Conservation (phyloP, 2,797 vertebrate genomes). For the Lepus oiostolus region DNA sequence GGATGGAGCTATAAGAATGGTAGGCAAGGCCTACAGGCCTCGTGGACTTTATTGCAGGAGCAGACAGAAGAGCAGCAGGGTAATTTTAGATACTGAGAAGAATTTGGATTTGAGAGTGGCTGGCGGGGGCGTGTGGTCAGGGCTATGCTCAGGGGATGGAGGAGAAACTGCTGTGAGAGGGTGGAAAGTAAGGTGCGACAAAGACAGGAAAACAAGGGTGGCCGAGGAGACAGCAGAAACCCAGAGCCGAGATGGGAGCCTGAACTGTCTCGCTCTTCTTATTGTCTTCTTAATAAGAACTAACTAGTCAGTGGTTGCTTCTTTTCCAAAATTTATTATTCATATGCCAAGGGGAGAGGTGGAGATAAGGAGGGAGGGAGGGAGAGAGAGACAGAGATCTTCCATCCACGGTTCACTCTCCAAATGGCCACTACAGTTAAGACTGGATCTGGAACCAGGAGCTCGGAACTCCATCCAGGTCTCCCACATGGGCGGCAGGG, state of each 20-base stretch:
- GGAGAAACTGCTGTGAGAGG: not conserved
- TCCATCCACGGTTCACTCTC: no score
- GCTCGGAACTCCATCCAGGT: no score
- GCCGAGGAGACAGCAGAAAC: not conserved
- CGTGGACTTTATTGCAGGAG: not conserved
- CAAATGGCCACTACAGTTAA: no score
- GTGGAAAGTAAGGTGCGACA: not conserved
- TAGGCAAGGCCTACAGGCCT: not conserved
- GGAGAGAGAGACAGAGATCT: no score
- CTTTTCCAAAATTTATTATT: no score
- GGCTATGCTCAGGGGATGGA: not conserved
- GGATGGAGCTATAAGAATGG: not conserved
- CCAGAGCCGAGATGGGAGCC: not conserved
- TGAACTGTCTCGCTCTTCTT: not conserved
- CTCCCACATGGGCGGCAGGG: no score
- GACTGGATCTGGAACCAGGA: no score
- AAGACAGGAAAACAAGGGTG: not conserved
- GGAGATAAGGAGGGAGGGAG: no score
- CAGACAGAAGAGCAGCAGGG: not conserved
- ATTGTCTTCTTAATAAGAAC: not conserved
- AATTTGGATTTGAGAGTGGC: not conserved
- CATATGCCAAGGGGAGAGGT: no score
- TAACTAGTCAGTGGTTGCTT: not conserved
- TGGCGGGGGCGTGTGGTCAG: accelerated
- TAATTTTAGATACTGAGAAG: not conserved